Base-by-base conservation (phyloP, 2,888 invertebrate genomes). In the Drosophila quinaria region DNA sequence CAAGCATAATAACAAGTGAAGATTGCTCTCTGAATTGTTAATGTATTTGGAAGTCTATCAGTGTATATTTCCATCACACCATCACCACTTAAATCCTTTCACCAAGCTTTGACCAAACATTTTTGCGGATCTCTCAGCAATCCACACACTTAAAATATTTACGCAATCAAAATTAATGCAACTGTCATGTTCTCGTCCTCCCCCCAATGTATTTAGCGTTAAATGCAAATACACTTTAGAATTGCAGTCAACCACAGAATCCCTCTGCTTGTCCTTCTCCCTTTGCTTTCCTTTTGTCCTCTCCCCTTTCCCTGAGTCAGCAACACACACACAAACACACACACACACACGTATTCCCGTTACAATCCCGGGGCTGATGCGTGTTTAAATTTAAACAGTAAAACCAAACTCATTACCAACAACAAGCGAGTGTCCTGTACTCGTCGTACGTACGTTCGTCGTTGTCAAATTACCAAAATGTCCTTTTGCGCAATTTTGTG, bases 201-300 rank as follows among this genome's bases (percentile, higher is more conserved):
- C 59, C 55, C 62, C 64, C 51, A 77, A 81, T 82, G 87, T 86
- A 87, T 90, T 89, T 90, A 87, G 84, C 90, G 82, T 89, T 88
- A 81, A 91, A 90, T 88, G 91, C 91, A 91, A 91, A 90, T 91
- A 91, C 90, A 91, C 91, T 91, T 90, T 88, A 87, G 89, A 85
- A 82, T 78, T 78, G 85, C 60, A 87, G 88, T 54, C 71, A 63
- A 75, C 84, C 81, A 71, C 80, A 75, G 37, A 39, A 59, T 11
- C 51, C 62, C 19, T 29, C 19, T 15, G 17, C n/a, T 8, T 47
- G n/a, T n/a, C 22, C n/a, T 8, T 47, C 13, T n/a, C 17, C 37
- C 15, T 19, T 44, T 8, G 1, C 15, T 15, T 15, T 19, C 6
- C 33, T 17, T 10, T 13, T n/a, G 13, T 4, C 44, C 17, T 22